These are phyloP conservation scores for Sinohyriopsis cumingii DNA, from an alignment of 2,888 invertebrate species.

Conservation along the genomic window DNA sequence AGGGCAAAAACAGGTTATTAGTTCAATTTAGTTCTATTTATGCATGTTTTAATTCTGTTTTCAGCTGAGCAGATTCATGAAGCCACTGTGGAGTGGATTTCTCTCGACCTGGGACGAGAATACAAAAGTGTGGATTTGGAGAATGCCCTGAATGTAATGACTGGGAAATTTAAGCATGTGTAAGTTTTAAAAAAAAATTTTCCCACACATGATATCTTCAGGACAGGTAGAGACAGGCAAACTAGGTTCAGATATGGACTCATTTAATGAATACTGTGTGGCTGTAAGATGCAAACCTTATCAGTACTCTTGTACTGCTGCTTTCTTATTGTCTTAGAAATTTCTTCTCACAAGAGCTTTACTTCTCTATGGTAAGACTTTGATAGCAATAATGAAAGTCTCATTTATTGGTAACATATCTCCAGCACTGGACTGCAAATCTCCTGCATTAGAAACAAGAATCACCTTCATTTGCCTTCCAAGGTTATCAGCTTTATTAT, in stretches of 20 bases:
- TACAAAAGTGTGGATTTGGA: slow-evolving; percentile 25
- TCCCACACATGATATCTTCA: too few relatives aligned
- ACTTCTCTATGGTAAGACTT: not conserved
- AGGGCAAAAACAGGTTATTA: not conserved
- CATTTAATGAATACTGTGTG: too few relatives aligned
- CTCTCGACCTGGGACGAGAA: slow-evolving; percentile 28
- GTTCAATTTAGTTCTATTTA: not conserved
- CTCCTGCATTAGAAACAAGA: too few relatives aligned
- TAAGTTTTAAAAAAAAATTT: too few relatives aligned
- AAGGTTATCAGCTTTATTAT: too few relatives aligned
- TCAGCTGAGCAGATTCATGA: slow-evolving; percentile 8
- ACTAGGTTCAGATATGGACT: too few relatives aligned
- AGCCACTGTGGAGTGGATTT: slow-evolving; percentile 26
- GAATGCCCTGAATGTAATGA: not conserved
- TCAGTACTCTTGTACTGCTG: not conserved
- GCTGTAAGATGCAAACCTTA: not conserved
- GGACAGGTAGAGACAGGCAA: not conserved
- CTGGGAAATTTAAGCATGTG: too few relatives aligned
- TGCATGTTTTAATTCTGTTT: slow-evolving; percentile 1
- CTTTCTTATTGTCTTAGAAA: not conserved
- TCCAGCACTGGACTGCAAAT: too few relatives aligned
- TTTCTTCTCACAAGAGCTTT: not conserved
- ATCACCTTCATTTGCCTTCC: too few relatives aligned
- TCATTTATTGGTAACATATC: too few relatives aligned
- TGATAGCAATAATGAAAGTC: too few relatives aligned